Base-by-base conservation (phyloP, 1,140 invertebrate genomes). In the Gerris buenoi region DNA sequence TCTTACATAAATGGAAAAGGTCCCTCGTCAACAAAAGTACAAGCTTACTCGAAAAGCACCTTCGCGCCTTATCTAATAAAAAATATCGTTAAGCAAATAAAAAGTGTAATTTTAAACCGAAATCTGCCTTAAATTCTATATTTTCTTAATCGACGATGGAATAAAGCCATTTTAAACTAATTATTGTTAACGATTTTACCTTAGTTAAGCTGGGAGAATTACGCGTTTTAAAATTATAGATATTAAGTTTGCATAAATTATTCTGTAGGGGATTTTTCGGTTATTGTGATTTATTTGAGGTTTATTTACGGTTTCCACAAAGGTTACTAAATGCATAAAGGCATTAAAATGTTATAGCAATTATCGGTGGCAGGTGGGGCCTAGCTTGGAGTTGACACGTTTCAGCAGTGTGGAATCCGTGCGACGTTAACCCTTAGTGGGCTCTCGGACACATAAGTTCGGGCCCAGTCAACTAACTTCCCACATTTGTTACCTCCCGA, bases 41-140 rank as follows among this genome's bases (percentile, higher is more conserved):
- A 84, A 84, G 82, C 82, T 84, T 84, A 82, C 82, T 84, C 83
- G 80, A n/a, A 69, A 84, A 84, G 82, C 83, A 84, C 83, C 82
- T 84, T 83, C 82, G 83, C 83, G 83, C 83, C 83, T 84, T 84
- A 84, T 83, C 82, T 82, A 79, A 79, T 80, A 79, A 78, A 76
- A 77, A 73, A 73, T 70, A 62, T 66, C 69, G 75, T 71, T 69
- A 70, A 71, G 74, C 70, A 76, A 79, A 78, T 65, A 78, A 77
- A 73, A 79, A 81, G 81, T 83, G 80, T 82, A 79, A 81, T 78
- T 79, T 76, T 76, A 72, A 71, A 79, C 81, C 78, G 83, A 83
- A 83, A 83, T 83, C 83, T 84, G 82, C 82, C 82, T 83, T 83
- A 80, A 78, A 84, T 83, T 83, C 80, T 81, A 82, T 81, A 81